Evolutionary conservation across 2,888 invertebrate species (phyloP), one percentile per base, ranked within the genome.

Genomic region (Folsomia manolachei): DNA sequence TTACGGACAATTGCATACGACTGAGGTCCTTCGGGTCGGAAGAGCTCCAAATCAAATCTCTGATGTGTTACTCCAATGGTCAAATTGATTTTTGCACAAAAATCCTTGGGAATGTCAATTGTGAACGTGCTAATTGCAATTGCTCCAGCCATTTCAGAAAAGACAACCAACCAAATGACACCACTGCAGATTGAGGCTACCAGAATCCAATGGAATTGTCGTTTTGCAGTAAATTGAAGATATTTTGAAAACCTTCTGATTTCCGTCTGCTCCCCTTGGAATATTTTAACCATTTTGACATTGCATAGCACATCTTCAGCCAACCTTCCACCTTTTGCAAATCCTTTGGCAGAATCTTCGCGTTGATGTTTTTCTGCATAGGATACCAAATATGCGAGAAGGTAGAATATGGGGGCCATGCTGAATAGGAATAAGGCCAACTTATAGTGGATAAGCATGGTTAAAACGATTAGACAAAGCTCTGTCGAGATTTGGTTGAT

Each of bases 231-330:
- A 1, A 65, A 53, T 19, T 67, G 52, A 23, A 79, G 39, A 7
- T 68, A 26, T 0, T 26, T 25, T 1, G 7, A 14, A 53, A 72
- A 77, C 25, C 39, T 51, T 4, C 25, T 1, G 18, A 63, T 7
- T 26, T 72, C 71, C 26, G 66, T 71, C 14, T 18, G 1, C 65
- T 76, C 76, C 11, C 70, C 77, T 64, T 75, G 62, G 60, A 69
- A 76, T 21, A 78, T 64, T 70, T 78, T 77, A 9, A 76, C 71
- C 1, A 69, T 71, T 67, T 75, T 75, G 23, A 79, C 77, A 19
- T 75, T 78, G 0, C 69, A 62, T 0, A 79, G 27, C 27, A 71
- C 71, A 25, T 78, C 74, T 23, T 69, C 71, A 0, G 77, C 75
- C 1, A 71, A 21, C 1, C 26, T 23, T 51, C 67, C 62, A 11